Base-by-base conservation (phyloP, 2,113 vertebrate species). In the Conger conger region DNA sequence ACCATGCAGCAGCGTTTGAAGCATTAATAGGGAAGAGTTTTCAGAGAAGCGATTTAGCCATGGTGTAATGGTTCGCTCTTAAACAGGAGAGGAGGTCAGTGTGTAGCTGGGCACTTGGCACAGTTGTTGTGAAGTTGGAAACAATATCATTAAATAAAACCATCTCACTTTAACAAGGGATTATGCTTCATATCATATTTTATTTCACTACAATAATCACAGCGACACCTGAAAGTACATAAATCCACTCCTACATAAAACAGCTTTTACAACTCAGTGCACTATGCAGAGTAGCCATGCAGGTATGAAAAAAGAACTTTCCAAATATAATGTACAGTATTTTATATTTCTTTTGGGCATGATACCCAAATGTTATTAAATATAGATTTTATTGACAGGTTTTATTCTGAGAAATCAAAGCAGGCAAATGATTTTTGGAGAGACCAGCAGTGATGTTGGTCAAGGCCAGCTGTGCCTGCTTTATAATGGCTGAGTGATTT, bases 91-190 rank as follows among this genome's bases (percentile, higher is more conserved):
- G 54, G 79, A 81, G 84, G 80, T 36, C 79, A 50, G 42, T 63
- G 27, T 36, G 38, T 45, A 40, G 84, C 40, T 7, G 35, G 83
- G 20, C 85, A 33, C 80, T 83, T 57, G 33, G 36, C 18, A 8
- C 33, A 45, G 27, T 11, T 45, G 82, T 79, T 90, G 84, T 88
- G 86, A 89, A 87, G 87, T 85, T 85, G 85, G 68, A 27, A 57
- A 83, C 79, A 63, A 63, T 23, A 63, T 73, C 8, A 33, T 23
- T 13, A 33, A 73, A 33, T 30, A 73, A 9, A 33, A 68, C 20
- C 60, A 33, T 27, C 57, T 63, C 27, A 73, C 63, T 33, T 73
- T 73, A 1, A 33, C 68, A 73, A 73, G n/a, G 30, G 68, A 73
- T 73, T n/a, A 33, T 33, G 9, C 27, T 11, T 33, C 2, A 73